phyloP scores from a whole-genome alignment of 2,797 vertebrate species.

The Zalophus californianus region DNA sequence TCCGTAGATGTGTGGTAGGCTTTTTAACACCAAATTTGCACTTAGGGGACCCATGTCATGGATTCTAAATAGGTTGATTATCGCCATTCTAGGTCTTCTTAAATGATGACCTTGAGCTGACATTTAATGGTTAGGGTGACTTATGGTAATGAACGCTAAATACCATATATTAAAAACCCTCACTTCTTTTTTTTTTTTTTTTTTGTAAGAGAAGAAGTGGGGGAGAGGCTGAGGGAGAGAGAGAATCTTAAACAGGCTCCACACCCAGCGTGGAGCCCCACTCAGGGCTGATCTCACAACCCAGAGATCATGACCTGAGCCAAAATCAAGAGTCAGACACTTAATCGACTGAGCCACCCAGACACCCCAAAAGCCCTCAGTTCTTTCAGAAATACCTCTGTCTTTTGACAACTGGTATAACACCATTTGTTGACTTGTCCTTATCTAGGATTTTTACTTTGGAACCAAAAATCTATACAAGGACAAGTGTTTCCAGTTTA shows the following conservation, averaged over 20 bases:
- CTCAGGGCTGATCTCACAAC: too few species aligned
- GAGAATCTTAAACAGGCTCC: too few species aligned
- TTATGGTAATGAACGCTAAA: not conserved
- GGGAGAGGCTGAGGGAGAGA: too few species aligned
- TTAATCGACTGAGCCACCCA: too few species aligned
- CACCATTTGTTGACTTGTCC: not conserved
- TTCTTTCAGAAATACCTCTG: not conserved
- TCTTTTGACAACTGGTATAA: not conserved
- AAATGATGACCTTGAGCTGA: not conserved
- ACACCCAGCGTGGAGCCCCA: too few species aligned
- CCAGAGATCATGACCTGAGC: too few species aligned
- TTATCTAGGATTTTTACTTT: not conserved
- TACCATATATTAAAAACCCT: not conserved
- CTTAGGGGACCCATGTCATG: not conserved
- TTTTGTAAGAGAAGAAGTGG: too few species aligned
- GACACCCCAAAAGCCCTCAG: not conserved
- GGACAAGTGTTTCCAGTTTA: not conserved
- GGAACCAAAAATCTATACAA: not conserved
- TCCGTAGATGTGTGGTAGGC: not conserved
- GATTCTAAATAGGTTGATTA: not conserved
- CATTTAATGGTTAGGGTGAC: not conserved
- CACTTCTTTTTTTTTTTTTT: not conserved
- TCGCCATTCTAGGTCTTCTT: not conserved
- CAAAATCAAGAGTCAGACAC: too few species aligned
- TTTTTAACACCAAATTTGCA: not conserved